Base-by-base conservation (phyloP, 30 jellyfish, hydroid and myxozoan species). In the Sanderia malayensis region DNA sequence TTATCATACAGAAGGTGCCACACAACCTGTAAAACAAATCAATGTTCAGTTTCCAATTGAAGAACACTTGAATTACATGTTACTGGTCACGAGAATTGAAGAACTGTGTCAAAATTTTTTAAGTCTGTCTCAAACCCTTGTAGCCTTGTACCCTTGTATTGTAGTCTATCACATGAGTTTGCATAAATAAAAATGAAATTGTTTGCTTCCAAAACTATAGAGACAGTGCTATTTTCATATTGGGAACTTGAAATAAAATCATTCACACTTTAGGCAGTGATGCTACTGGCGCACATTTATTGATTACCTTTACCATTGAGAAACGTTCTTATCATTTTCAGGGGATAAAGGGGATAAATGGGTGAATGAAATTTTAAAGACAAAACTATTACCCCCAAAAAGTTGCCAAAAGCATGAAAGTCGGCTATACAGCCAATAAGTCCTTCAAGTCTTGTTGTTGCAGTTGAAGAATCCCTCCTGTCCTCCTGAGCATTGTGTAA, bases 21-120 rank as follows among this genome's bases (percentile, higher is more conserved):
- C 55, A 69, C 81, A 69, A 69, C 81, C 81, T 69, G 47, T 44
- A 69, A 69, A 69, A 9, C 31, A 23, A 65, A 65, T 65, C 27
- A 11, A 61, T 61, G 23, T 61, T 61, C 9, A 11, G 49, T 65
- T 41, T 33, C 73, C 49, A 61, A 61, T 61, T 49, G 64, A 49
- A 11, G 8, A 4, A 49, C 64, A 49, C 64, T 49, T 49, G 64
- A 49, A 49, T 49, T 49, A 49, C 64, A 49, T 49, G 64, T 41
- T 41, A 41, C 55, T 41, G 15, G 15, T 41, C 15, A 41, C 11
- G 64, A 49, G 64, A 49, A 49, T 24, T 4, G 64, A 49, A 49
- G 64, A 49, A 49, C 18, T 49, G 64, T 49, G 64, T 49, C 64
- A 49, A 4, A 49, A 49, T 49, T 49, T n/a, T 49, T 49, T 49